Evolutionary conservation across 2,888 invertebrate species (phyloP), one percentile per base, ranked within the genome.

Genomic region (Aporophyla lueneburgensis): DNA sequence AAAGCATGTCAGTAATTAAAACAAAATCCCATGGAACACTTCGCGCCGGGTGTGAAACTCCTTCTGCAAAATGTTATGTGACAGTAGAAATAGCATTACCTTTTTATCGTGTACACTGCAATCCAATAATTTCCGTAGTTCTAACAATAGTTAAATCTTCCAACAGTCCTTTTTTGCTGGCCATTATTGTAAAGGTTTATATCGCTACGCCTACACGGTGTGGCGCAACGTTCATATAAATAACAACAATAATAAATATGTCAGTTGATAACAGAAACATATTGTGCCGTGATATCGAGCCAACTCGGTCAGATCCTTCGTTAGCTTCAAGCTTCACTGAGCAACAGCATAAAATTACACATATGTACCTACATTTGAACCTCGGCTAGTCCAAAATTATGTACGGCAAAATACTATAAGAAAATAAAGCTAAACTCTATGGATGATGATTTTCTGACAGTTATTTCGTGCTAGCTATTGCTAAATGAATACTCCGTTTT

Each of bases 51-150:
- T 51, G 19, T n/a, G 16, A 51, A n/a, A 16, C 4, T 53, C 16
- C 40, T 40, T 54, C 10, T 43, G 16, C 12, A 54, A 33, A 54
- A 40, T 54, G 1, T 71, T 27, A 54, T 69, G 1, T 68, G 68
- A 43, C 40, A 71, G 10, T 19, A 27, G 16, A 19, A 43, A 43
- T 27, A 21, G 16, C 6, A 71, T 24, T 24, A 3, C 21, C 24
- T 27, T 10, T 27, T 7, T 16, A 43, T 54, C 27, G 51, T 27
- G 49, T 58, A 49, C 51, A 61, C 27, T 59, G 21, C 5, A 10
- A 43, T 43, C 51, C 58, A 43, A 58, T 66, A 58, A 43, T 76
- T 66, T 67, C 49, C 40, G 56, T n/a, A 16, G 27, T 58, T 76
- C 56, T 65, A 65, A 19, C 16, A 53, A 19, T 59, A n/a, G 5